Evolutionary conservation across 2,113 vertebrate genomes (phyloP), one percentile per base, ranked within the genome.

Genomic region (Coreoperca whiteheadi): DNA sequence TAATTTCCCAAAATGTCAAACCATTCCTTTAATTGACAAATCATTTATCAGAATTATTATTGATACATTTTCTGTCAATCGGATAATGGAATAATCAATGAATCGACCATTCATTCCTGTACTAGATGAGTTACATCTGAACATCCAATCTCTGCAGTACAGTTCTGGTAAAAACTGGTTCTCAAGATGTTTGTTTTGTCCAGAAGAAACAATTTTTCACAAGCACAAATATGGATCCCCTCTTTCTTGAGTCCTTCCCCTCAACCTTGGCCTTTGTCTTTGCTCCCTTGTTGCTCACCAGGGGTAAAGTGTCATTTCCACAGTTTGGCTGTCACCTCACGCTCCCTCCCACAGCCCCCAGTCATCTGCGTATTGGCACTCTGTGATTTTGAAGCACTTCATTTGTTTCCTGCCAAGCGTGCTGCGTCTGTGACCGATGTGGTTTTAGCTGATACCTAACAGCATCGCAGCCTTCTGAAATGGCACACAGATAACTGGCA

Each of bases 331-430:
- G 64, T 39, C 77, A 32, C 67, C 76, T 66, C 4, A 6, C 50
- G 7, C 28, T 48, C 63, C 8, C 64, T 28, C 41, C 69, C 60
- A 0, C 56, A 59, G 1, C 46, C 15, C 23, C 3, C 30, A 15
- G 59, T 68, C 57, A 34, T 51, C 37, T 60, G 39, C 67, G 72
- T 69, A 88, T 66, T 71, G 63, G 15, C 64, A 30, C 30, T 18
- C 63, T 83, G 67, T 83, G 56, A 79, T 65, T 59, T 43, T 39
- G 30, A 61, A 64, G 28, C 51, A 4, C 51, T 85, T 46, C 5
- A 48, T 69, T n/a, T n/a, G n/a, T n/a, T 84, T 92, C 79, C 80
- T 77, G 87, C 46, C 4, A 16, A 28, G 41, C 68, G 5, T n/a
- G 23, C 50, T 70, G 46, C 18, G 8, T 23, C 23, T 54, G 25